phyloP scores from a whole-genome alignment of 2,113 vertebrate species.

The Addax nasomaculatus region DNA sequence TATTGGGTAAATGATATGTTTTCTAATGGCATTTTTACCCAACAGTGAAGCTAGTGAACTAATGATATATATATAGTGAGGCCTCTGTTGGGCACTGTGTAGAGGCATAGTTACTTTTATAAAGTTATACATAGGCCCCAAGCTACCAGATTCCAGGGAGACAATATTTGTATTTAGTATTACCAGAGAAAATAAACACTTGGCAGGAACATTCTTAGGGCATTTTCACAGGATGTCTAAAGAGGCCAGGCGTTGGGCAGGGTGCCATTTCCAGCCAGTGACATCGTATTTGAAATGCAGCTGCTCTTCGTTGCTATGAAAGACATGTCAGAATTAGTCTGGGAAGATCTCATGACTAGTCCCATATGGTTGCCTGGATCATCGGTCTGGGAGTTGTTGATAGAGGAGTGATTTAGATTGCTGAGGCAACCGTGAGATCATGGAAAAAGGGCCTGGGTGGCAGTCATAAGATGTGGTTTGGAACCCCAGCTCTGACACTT shows the following conservation, averaged over 20 bases:
- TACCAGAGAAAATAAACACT: slow-evolving; percentile 73
- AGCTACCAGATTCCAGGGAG: slow-evolving; percentile 72
- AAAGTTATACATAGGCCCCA: slow-evolving; percentile 68
- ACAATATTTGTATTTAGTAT: slow-evolving; percentile 74
- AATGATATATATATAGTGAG: slow-evolving; percentile 72
- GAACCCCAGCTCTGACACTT: background rate
- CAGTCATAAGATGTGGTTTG: background rate
- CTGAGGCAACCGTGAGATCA: slow-evolving; percentile 13
- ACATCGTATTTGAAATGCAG: slow-evolving; percentile 74
- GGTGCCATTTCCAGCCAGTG: slow-evolving; percentile 72
- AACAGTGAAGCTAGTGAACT: slow-evolving; percentile 74
- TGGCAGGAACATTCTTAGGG: slow-evolving; percentile 69
- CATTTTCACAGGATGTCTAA: slow-evolving; percentile 74
- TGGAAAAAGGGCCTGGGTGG: background rate
- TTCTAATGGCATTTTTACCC: slow-evolving; percentile 76
- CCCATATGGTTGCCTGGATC: slow-evolving; percentile 20
- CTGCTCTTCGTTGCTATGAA: slow-evolving; percentile 76
- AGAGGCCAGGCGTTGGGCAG: slow-evolving; percentile 75
- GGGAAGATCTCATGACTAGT: slow-evolving; percentile 68
- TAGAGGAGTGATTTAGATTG: slow-evolving; percentile 27
- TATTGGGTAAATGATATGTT: slow-evolving; percentile 66
- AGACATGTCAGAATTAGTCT: slow-evolving; percentile 77
- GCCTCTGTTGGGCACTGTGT: slow-evolving; percentile 67
- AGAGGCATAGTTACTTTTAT: slow-evolving; percentile 75
- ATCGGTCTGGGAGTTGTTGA: background rate